These are phyloP conservation scores for Ancistrus triradiatus DNA, from an alignment of 2,113 vertebrate genomes.

Conservation along the genomic window DNA sequence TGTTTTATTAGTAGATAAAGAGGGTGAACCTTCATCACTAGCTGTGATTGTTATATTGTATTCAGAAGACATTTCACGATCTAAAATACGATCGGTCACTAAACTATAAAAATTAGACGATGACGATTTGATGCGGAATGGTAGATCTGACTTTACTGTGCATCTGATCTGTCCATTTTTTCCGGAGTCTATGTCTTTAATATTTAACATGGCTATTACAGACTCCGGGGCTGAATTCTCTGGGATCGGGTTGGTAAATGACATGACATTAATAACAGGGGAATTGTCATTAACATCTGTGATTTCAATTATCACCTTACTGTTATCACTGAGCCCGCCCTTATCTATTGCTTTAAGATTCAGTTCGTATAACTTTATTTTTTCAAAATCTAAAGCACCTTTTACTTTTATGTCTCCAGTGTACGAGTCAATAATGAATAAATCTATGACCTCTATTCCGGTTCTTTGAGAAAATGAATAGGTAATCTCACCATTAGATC, in stretches of 20 bases:
- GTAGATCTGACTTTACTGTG: slow-evolving; percentile 55
- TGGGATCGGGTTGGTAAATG: slow-evolving; percentile 58
- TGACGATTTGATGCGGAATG: slow-evolving; percentile 55
- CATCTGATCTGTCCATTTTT: slow-evolving; percentile 65
- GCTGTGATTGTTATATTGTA: slow-evolving; percentile 66
- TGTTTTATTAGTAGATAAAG: slow-evolving; percentile 59
- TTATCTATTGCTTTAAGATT: slow-evolving; percentile 71
- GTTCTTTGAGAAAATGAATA: slow-evolving; percentile 61
- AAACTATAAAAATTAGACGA: slow-evolving; percentile 61
- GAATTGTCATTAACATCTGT: slow-evolving; percentile 53
- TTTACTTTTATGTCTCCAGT: slow-evolving; percentile 66
- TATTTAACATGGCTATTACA: slow-evolving; percentile 64
- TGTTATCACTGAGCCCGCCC: slow-evolving; percentile 60
- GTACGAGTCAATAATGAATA: slow-evolving; percentile 58
- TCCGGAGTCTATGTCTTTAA: slow-evolving; percentile 66
- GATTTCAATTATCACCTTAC: slow-evolving; percentile 73
- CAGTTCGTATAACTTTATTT: slow-evolving; percentile 60
- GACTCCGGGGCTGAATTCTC: slow-evolving; percentile 59
- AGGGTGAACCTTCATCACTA: slow-evolving; percentile 61
- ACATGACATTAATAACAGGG: slow-evolving; percentile 64
- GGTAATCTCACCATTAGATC: slow-evolving; percentile 50
- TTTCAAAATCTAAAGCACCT: slow-evolving; percentile 72
- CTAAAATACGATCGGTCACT: slow-evolving; percentile 46
- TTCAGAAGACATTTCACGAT: slow-evolving; percentile 38
- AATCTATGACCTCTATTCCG: slow-evolving; percentile 8